A percentile compares a stretch with the other conserved stretches of the same genome.
Evolutionary conservation across 2,797 vertebrate genomes (phyloP).

Genomic region (Sebastes elongatus): DNA sequence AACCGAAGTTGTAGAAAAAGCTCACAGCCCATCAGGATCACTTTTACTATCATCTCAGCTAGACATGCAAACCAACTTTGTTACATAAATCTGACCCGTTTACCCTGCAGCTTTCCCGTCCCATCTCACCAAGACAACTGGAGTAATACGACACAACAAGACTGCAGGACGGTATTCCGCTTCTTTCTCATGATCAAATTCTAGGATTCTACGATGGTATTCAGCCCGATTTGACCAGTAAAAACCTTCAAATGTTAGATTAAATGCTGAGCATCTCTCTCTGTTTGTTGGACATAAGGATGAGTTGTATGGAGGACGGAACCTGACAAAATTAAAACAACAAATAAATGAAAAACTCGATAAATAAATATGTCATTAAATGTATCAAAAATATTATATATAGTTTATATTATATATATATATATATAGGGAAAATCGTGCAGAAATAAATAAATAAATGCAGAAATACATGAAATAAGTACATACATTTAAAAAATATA

Average conservation of each 20-base stretch:
- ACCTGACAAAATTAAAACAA: no score
- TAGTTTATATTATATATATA: no score
- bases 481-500: no score
- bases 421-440: no score
- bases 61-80: not conserved
- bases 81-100: not conserved
- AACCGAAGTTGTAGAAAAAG: not conserved
- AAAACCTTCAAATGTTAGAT: not conserved
- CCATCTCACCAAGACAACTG: not conserved
- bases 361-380: no score
- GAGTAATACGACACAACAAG: not conserved
- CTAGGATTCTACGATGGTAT: not conserved
- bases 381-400: no score
- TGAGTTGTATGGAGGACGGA: no score
- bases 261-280: not conserved
- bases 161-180: not conserved
- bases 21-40: not conserved
- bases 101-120: not conserved
- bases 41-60: not conserved
- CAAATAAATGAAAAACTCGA: no score
- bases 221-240: not conserved
- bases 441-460: no score
- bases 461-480: no score
- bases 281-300: not conserved
- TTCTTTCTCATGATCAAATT: not conserved